phyloP scores from a whole-genome alignment of 2,113 vertebrate species.

The Scalopus aquaticus region DNA sequence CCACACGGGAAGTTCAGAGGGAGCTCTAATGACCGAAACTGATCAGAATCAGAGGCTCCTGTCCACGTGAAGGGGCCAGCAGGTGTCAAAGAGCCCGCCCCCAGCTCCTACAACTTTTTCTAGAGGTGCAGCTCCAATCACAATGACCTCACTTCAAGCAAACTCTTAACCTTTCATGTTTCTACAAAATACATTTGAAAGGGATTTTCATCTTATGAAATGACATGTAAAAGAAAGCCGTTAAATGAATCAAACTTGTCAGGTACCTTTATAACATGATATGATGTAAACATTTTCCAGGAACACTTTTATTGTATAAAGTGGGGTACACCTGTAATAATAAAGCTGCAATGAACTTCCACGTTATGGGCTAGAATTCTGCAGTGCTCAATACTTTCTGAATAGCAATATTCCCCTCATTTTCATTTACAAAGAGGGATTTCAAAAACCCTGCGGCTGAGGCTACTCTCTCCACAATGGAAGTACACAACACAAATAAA shows the following conservation, averaged over 20 bases:
- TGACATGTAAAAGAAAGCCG: slow-evolving; percentile 38
- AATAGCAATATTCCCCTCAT: slow-evolving; percentile 39
- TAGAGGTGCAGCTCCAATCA: not conserved
- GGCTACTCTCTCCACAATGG: not conserved
- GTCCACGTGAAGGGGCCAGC: not conserved
- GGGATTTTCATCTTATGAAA: slow-evolving; percentile 56
- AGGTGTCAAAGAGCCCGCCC: not conserved
- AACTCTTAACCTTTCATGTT: slow-evolving; percentile 12
- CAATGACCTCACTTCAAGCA: slow-evolving; percentile 12
- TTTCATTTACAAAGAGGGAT: slow-evolving; percentile 19
- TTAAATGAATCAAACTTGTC: slow-evolving; percentile 70
- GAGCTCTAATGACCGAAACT: not conserved
- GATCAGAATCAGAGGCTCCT: not conserved
- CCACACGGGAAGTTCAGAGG: slow-evolving; percentile 31
- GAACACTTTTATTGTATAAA: slow-evolving; percentile 71
- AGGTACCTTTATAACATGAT: slow-evolving; percentile 67
- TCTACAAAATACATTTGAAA: slow-evolving; percentile 34
- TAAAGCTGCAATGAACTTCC: slow-evolving; percentile 67
- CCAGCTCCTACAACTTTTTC: no score
- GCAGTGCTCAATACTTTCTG: slow-evolving; percentile 22
- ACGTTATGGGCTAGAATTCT: slow-evolving; percentile 43
- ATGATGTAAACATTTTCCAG: slow-evolving; percentile 64
- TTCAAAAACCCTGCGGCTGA: not conserved
- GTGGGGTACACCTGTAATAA: slow-evolving; percentile 66
- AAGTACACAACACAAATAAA: slow-evolving; percentile 34